Evolutionary conservation across 1,140 invertebrate genomes (phyloP), one percentile per base, ranked within the genome.

Genomic region (Ptiloglossa arizonensis): DNA sequence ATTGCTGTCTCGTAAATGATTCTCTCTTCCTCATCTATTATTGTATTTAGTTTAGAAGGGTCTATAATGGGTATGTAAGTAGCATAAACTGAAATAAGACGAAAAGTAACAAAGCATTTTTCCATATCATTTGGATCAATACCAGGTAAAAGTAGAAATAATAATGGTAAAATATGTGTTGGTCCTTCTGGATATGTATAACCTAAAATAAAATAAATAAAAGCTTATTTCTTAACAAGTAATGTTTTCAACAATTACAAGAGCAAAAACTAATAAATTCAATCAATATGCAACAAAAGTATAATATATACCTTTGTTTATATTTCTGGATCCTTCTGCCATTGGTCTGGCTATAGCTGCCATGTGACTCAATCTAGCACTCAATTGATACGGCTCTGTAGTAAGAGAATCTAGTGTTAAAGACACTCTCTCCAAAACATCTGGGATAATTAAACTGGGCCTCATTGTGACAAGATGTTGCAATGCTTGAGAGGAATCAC

Each of bases 91-190:
- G 95, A 94, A 67, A 98, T 96, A 81, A 98, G 95, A 89, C 96
- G 95, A 80, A 98, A 94, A 0, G 96, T 95, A 38, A 96, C 94
- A 84, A 97, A 93, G 76, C 95, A 96, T 88, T 99, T 99, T 73
- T 95, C 94, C 44, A 96, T 94, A 90, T 99, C 98, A 87, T 98
- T 99, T 0, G 97, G 95, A 92, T 99, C 97, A 54, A 99, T 96
- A 8, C 97, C 97, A 0, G 98, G 97, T 17, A 99, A 90, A 1
- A 96, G 93, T 1, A 95, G 94, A 85, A 97, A 95, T 4, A 98
- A 90, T 5, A 99, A 90, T 1, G 97, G 97, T 5, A 98, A 93
- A 0, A 98, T 95, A 87, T 98, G 96, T 0, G 94, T 94, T 35
- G 95, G 95, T 17, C 97, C 97, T 88, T 97, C 96, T 9, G 95